Evolutionary conservation across 23 tunicate species (phyloP), one percentile per base, ranked within the genome.

Genomic region (Ascidia mentula): DNA sequence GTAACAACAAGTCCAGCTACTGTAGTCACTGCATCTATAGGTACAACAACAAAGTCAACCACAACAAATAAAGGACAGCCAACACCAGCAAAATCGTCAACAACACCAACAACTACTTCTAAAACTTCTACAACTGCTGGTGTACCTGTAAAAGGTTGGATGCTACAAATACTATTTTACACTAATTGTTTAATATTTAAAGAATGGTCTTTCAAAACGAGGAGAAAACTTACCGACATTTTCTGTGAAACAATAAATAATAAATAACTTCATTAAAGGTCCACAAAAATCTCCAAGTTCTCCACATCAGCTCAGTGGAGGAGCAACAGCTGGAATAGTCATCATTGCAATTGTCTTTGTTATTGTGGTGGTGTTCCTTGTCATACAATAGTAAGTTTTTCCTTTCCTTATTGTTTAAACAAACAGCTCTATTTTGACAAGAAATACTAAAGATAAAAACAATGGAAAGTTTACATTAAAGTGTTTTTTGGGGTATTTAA

Each of bases 341-440:
- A 34, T 70, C 13, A 34, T 70, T 18, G 74, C 30, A 3, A 70
- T 70, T 70, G 74, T 70, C 22, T 70, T 70, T 70, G 74, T 70
- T 9, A n/a, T 30, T 3, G 74, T 70, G 31, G 74, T 70, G 34
- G 74, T 6, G 1, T 26, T 70, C 12, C n/a, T 70, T 3, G 38
- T 20, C 13, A 22, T 32, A 28, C 65, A 53, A 53, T 53, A 53
- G 65, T 53, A 53, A 53, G 65, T n/a, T n/a, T n/a, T n/a, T n/a
- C n/a, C n/a, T n/a, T n/a, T n/a, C n/a, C n/a, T n/a, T n/a, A n/a
- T n/a, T n/a, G n/a, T n/a, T n/a, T n/a, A n/a, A n/a, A n/a, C n/a
- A n/a, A n/a, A n/a, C n/a, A n/a, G n/a, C n/a, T n/a, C n/a, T n/a
- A n/a, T n/a, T n/a, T n/a, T n/a, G n/a, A n/a, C n/a, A n/a, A n/a